A percentile compares a stretch with the other conserved stretches of the same genome.
These are phyloP conservation scores for Pangasius mekongensis DNA, from an alignment of 2,797 vertebrate genomes.

Conservation along the genomic window DNA sequence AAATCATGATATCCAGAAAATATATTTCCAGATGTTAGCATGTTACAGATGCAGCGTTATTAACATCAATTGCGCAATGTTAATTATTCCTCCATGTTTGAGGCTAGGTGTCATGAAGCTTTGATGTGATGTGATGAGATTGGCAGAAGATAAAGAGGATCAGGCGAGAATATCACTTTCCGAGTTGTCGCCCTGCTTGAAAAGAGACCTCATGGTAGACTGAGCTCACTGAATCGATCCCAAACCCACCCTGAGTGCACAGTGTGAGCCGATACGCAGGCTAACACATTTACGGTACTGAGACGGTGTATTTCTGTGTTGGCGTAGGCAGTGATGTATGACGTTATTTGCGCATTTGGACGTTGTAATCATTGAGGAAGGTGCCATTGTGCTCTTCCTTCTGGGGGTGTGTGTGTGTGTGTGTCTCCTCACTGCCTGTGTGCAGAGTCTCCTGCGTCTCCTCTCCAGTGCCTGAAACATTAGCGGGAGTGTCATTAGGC, in stretches of 20 bases:
- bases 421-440: slow-evolving; percentile 53
- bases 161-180: slow-evolving; percentile 76
- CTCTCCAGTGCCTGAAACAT: slow-evolving; percentile 72
- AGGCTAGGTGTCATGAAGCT: slow-evolving; percentile 70
- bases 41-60: background rate
- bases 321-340: slow-evolving; percentile 43
- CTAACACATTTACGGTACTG: background rate
- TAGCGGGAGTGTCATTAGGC: slow-evolving; percentile 83
- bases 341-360: slow-evolving; percentile 37
- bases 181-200: slow-evolving; percentile 75
- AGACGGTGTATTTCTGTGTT: slow-evolving; percentile 37
- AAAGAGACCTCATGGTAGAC: slow-evolving; percentile 77
- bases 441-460: slow-evolving; percentile 63
- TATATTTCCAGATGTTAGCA: slow-evolving; percentile 4
- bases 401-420: slow-evolving; percentile 26
- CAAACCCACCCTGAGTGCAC: slow-evolving; percentile 58
- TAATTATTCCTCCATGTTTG: slow-evolving; percentile 68
- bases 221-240: slow-evolving; percentile 73
- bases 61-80: background rate
- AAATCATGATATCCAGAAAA: background rate
- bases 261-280: slow-evolving; percentile 14
- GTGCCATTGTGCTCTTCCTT: slow-evolving; percentile 43
- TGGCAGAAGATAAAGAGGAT: slow-evolving; percentile 75
- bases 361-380: slow-evolving; percentile 40
- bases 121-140: slow-evolving; percentile 57